Evolutionary conservation across 23 tunicate species (phyloP), one percentile per base, ranked within the genome.

Genomic region (Ascidia mentula): DNA sequence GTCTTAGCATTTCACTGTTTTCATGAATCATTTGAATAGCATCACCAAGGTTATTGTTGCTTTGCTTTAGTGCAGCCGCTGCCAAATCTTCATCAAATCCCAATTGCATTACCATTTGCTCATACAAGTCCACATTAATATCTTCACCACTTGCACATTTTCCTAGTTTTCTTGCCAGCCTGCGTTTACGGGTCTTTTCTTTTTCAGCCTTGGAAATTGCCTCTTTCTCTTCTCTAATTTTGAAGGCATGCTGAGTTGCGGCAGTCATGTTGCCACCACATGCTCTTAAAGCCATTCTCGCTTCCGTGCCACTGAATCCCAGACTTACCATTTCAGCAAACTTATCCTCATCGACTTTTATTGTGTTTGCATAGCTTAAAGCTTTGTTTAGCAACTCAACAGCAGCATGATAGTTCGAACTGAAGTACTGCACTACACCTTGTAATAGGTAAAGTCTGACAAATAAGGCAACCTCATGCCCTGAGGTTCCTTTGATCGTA

Each of bases 361-460:
- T 60, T 17, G 82, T 72, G 70, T 37, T 69, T 3, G 88, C 88
- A 77, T 77, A 86, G 24, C 82, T 77, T 60, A 81, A 59, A 18
- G 97, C 87, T 69, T 91, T 91, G 32, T 84, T 31, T 15, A 91
- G 65, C 37, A 91, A 42, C 39, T 82, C 82, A 18, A 69, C 78
- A 22, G 90, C 73, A 1, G 33, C 72, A 20, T 46, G 69, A 34
- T 40, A 86, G 31, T 91, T 78, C 32, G 73, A 84, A 33, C 82
- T 83, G 72, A 81, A 75, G 77, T 77, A 91, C 26, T 75, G 69
- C 0, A 84, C 88, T 9, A 91, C 38, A 7, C 87, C 97, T 73
- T 91, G 97, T 37, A 91, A 79, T 0, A 80, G 46, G 72, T 91
- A 91, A 74, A 91, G 60, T 15, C 97, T 80, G 38, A 91, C 97